Conservation (phyloP, 2,888 invertebrate species). For the Latrodectus elegans region DNA sequence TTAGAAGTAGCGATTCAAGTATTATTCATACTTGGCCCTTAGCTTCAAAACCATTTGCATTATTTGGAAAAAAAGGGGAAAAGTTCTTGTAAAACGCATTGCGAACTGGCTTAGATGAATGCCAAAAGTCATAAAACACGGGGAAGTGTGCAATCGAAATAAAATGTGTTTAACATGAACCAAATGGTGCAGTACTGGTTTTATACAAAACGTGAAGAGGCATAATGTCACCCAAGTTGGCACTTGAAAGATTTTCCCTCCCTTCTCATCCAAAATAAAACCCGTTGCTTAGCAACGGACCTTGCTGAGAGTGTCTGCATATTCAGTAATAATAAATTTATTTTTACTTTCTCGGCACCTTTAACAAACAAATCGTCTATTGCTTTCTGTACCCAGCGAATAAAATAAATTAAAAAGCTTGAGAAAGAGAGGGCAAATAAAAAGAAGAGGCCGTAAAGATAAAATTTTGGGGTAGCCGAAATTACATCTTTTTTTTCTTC, state of each 20-base stretch:
- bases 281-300: conserved; percentile 54
- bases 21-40: neutral
- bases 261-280: conserved; percentile 37
- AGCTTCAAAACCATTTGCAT: conserved; percentile 16
- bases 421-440: conserved; percentile 11
- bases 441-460: conserved; percentile 12
- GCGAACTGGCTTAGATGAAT: conserved; percentile 13
- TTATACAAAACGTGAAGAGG: conserved; percentile 48
- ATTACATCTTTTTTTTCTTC: conserved; percentile 26
- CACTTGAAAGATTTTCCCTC: conserved; percentile 53
- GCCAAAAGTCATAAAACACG: conserved; percentile 30
- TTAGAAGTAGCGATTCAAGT: no score
- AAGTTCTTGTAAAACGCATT: neutral
- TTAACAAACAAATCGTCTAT: conserved; percentile 60
- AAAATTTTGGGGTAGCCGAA: conserved; percentile 22
- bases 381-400: conserved; percentile 12
- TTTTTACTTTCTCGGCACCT: conserved; percentile 38
- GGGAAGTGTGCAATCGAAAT: conserved; percentile 49
- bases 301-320: conserved; percentile 41
- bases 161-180: conserved; percentile 68
- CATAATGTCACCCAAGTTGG: conserved; percentile 68
- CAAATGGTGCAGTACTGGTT: conserved; percentile 51
- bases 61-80: neutral
- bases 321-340: conserved; percentile 66
- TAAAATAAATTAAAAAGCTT: conserved; percentile 46